Evolutionary conservation across 2,888 invertebrate genomes (phyloP).

Genomic region (Acronicta aceris): DNA sequence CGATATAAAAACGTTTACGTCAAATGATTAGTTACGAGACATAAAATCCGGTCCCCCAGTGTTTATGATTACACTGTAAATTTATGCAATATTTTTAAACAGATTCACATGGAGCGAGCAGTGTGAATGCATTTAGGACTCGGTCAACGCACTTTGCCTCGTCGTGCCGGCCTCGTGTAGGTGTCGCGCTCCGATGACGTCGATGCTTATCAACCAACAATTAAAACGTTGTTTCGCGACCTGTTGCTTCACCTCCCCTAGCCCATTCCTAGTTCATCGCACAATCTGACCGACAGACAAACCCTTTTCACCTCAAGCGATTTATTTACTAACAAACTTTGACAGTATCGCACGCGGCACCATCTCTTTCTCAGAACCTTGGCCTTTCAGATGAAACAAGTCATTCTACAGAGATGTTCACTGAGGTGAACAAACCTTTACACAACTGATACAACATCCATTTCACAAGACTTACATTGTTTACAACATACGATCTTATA

Average conservation of each 20-base stretch:
- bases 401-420: constrained; percentile 4
- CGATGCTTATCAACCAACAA: constrained; percentile 86
- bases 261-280: constrained; percentile 62
- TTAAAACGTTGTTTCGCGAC: constrained; percentile 88
- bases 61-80: constrained; percentile 50
- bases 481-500: constrained; percentile 80
- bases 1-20: constrained; percentile 37
- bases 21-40: constrained; percentile 43
- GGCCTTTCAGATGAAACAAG: constrained; percentile 6
- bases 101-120: constrained; percentile 58
- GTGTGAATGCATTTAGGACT: constrained; percentile 77
- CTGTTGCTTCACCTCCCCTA: constrained; percentile 81
- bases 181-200: constrained; percentile 84
- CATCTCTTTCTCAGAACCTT: neutral
- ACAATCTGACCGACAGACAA: constrained; percentile 65
- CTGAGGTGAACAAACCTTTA: constrained; percentile 42
- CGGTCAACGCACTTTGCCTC: constrained; percentile 82
- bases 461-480: constrained; percentile 67
- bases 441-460: constrained; percentile 49
- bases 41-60: constrained; percentile 21
- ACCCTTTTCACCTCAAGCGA: constrained; percentile 57
- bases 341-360: constrained; percentile 48
- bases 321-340: constrained; percentile 61
- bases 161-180: constrained; percentile 64
- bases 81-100: constrained; percentile 58